Percentiles rank a stretch among this genome's conserved stretches.
These are phyloP conservation scores for Neomonachus schauinslandi DNA, from an alignment of 2,113 vertebrate species.

Conservation along the genomic window DNA sequence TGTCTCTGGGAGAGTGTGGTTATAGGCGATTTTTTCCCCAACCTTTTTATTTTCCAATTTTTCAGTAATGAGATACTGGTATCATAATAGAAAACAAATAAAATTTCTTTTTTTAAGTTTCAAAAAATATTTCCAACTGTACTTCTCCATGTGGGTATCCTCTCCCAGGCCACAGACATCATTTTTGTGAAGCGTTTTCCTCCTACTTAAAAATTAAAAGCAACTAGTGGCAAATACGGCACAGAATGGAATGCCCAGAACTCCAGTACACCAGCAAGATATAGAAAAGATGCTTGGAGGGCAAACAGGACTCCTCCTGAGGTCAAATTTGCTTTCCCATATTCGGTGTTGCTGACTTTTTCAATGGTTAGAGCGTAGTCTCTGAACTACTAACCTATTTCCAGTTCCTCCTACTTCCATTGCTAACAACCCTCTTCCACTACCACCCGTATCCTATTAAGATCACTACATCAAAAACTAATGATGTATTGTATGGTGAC, in stretches of 20 bases:
- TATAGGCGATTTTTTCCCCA: not conserved
- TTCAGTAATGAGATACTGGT: not conserved
- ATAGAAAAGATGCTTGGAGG: not conserved
- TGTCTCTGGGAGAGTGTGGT: not conserved
- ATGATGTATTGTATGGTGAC: too few relatives aligned
- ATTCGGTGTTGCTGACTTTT: not conserved
- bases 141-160: not conserved
- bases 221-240: not conserved
- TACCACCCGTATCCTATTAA: not conserved
- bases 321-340: not conserved
- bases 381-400: not conserved
- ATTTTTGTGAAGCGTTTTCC: not conserved
- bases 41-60: not conserved
- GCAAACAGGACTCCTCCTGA: not conserved
- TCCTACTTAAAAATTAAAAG: constrained; percentile 5
- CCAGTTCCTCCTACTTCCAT: not conserved
- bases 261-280: not conserved
- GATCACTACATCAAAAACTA: too few relatives aligned
- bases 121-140: not conserved
- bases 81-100: not conserved
- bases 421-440: not conserved
- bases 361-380: not conserved
- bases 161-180: not conserved
- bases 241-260: not conserved
- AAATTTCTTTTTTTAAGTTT: not conserved